Base-by-base conservation (phyloP, 1,140 invertebrate species). In the Temnothorax curvispinosus region DNA sequence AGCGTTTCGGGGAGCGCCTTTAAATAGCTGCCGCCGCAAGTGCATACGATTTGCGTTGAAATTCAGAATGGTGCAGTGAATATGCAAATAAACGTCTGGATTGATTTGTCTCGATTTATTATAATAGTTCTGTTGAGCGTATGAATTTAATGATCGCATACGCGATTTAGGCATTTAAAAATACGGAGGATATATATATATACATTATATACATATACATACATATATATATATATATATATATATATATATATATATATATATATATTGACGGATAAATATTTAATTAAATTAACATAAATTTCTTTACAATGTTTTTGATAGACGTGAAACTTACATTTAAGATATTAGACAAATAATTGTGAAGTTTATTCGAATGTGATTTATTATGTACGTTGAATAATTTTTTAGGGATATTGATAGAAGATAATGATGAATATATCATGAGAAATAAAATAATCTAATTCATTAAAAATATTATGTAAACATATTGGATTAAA, bases 1-100 rank as follows among this genome's bases (percentile, higher is more conserved):
- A 80, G 8, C n/a, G 32, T 69, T 54, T 72, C 7, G 52, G 62
- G 35, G 13, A n/a, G 7, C 3, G 27, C 2, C 52, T 82, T 72
- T 82, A 82, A 82, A 82, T 82, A 82, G 41, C 15, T 4, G 15
- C 21, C 21, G 27, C 60, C 32, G 27, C 35, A 69, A 52, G 32
- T 54, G n/a, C n/a, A 4, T 78, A 27, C n/a, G n/a, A 27, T 38
- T 80, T 54, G 35, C 50, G n/a, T 41, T 47, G 35, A 47, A 52
- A 52, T 80, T 52, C n/a, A 9, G 9, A 64, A 77, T 47, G 15
- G 3, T n/a, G n/a, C 13, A 67, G 13, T 47, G 21, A 67, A 13
- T 15, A 13, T 21, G 41, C 9, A 52, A 69, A 69, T 80, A 69
- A 80, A 54, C 15, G 8, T 54, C 3, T 9, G 8, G 8, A 38